A percentile compares a stretch with the other conserved stretches of the same genome.
Conservation (phyloP, 2,888 invertebrate species). For the Entomobrya proxima region DNA sequence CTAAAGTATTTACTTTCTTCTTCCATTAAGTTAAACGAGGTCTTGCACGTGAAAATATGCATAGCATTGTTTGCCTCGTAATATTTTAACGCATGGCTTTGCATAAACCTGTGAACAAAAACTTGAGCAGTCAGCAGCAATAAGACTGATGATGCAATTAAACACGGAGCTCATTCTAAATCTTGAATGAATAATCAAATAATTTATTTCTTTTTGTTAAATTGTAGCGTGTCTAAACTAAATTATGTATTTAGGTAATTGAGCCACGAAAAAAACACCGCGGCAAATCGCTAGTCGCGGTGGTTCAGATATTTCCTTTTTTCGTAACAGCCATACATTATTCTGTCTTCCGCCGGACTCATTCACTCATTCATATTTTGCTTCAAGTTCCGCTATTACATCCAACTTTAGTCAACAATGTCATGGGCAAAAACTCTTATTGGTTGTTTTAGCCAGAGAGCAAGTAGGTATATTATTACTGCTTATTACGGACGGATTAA, state of each 20-base stretch:
- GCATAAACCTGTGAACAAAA: too few relatives aligned
- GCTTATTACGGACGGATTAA: not conserved
- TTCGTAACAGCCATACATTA: not conserved
- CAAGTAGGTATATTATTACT: not conserved
- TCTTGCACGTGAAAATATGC: not conserved
- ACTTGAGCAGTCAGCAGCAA: not conserved
- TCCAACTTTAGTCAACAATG: not conserved
- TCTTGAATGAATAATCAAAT: constrained; percentile 23
- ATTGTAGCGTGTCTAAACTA: constrained; percentile 17
- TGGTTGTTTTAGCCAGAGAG: not conserved
- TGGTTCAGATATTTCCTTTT: not conserved
- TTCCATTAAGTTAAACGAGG: constrained; percentile 27
- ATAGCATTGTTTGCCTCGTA: not conserved
- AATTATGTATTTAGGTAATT: constrained; percentile 65
- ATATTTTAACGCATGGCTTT: too few relatives aligned
- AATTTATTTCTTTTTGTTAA: constrained; percentile 30
- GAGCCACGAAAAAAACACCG: constrained; percentile 32
- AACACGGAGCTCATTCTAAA: constrained; percentile 4
- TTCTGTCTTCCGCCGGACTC: not conserved
- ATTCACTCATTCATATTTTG: not conserved
- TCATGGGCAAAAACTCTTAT: not conserved
- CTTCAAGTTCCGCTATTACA: not conserved
- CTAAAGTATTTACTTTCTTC: not conserved
- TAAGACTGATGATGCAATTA: constrained; percentile 45
- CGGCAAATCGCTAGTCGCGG: not conserved